phyloP scores from a whole-genome alignment of 2,888 invertebrate species.

The Bruchidius siliquastri region DNA sequence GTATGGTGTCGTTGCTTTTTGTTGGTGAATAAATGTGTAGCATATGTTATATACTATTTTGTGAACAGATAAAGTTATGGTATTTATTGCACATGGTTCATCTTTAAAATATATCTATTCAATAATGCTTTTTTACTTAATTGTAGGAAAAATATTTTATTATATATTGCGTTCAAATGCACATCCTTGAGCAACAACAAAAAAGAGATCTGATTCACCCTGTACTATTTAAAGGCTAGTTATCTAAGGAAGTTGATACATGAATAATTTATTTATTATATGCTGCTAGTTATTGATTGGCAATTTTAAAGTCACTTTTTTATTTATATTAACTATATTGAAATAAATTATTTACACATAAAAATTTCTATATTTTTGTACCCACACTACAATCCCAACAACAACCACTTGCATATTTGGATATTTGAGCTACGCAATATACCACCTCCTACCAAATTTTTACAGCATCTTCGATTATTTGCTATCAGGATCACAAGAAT shows the following conservation, averaged over 20 bases:
- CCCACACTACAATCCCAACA: neutral
- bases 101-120: neutral
- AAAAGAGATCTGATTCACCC: neutral
- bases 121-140: neutral
- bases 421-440: too few relatives aligned
- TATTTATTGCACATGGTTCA: neutral
- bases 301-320: neutral
- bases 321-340: neutral
- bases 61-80: neutral
- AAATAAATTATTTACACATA: neutral
- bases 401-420: too few relatives aligned
- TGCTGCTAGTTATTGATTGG: neutral
- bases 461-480: too few relatives aligned
- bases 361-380: neutral
- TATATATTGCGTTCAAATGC: neutral
- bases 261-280: conserved; percentile 2
- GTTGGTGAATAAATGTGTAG: neutral
- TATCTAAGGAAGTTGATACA: conserved; percentile 13
- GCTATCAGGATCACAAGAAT: too few relatives aligned
- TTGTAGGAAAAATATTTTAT: neutral
- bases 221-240: conserved; percentile 12
- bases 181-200: neutral
- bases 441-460: too few relatives aligned
- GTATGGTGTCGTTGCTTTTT: neutral
- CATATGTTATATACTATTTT: neutral